phyloP scores from a whole-genome alignment of 2,113 vertebrate species.

The Microcebus murinus region DNA sequence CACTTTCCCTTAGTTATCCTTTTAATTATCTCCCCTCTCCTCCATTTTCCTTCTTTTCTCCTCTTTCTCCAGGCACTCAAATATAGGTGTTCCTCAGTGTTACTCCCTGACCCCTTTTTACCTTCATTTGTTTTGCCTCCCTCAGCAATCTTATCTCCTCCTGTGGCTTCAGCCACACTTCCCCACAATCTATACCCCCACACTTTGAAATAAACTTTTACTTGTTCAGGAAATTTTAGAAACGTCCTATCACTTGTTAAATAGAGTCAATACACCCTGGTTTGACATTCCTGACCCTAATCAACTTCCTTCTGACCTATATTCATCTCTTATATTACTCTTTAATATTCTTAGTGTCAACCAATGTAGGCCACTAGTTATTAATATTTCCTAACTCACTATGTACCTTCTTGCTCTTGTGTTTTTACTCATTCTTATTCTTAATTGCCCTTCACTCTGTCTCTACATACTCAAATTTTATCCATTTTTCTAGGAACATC shows the following conservation, averaged over 20 bases:
- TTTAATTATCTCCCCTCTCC: not conserved
- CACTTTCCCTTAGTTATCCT: not conserved
- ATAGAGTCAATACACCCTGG: not conserved
- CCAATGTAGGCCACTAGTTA: not conserved
- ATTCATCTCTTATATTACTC: not conserved
- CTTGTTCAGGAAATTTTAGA: not conserved
- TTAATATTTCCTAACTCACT: not conserved
- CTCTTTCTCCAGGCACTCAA: not conserved
- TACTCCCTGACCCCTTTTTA: not conserved
- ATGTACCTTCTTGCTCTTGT: not conserved
- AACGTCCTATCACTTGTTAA: not conserved
- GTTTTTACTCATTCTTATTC: not conserved
- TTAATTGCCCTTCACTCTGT: not conserved
- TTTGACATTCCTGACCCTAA: not conserved
- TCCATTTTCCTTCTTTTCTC: not conserved
- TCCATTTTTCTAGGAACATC: not conserved
- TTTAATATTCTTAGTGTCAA: not conserved
- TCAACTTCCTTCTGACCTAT: not conserved
- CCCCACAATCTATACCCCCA: rapidly evolving
- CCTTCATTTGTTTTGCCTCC: not conserved
- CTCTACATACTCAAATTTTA: not conserved
- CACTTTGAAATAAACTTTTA: not conserved
- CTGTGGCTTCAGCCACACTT: not conserved
- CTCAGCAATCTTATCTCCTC: not conserved
- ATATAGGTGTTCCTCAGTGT: not conserved